Evolutionary conservation across 2,888 invertebrate species (phyloP), one percentile per base, ranked within the genome.

Genomic region (Seira musarum): DNA sequence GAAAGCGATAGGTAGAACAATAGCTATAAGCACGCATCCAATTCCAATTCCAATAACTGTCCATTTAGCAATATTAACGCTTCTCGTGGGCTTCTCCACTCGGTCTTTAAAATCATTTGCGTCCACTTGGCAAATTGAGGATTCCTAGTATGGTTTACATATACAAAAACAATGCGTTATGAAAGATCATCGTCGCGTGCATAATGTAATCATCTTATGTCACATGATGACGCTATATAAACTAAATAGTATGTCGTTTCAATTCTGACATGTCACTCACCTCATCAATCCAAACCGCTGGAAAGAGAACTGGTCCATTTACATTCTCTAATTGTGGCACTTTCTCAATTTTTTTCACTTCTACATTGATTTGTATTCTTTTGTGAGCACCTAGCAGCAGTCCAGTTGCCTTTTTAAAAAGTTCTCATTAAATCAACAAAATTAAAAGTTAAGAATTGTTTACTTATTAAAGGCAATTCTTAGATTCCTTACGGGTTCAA

Each of bases 251-350:
- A n/a, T n/a, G n/a, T n/a, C n/a, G n/a, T n/a, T n/a, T n/a, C n/a
- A n/a, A n/a, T n/a, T n/a, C n/a, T n/a, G n/a, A n/a, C n/a, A n/a
- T n/a, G n/a, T n/a, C n/a, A n/a, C 6, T 64, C 21, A 78, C 78
- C 72, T 81, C 81, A 30, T 77, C 77, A 13, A 74, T 17, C 77
- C 77, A 81, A 5, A 81, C 21, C 10, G 73, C 19, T 6, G 81
- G 81, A 35, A 77, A 78, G 0, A 74, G 24, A 25, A 78, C 57
- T 40, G n/a, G 13, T 1, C 13, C 15, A 2, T 76, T 49, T 6
- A 68, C 2, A 1, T 25, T 17, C 17, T 35, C 35, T 2, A 64
- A 25, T 22, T 60, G 61, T 15, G 17, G 6, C 1, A 65, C 60
- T 2, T n/a, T 13, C 10, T 19, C 35, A 35, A 40, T 40, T 2